A percentile compares a stretch with the other conserved stretches of the same genome.
Conservation (phyloP, 2,113 vertebrate species). For the Clupea harengus region DNA sequence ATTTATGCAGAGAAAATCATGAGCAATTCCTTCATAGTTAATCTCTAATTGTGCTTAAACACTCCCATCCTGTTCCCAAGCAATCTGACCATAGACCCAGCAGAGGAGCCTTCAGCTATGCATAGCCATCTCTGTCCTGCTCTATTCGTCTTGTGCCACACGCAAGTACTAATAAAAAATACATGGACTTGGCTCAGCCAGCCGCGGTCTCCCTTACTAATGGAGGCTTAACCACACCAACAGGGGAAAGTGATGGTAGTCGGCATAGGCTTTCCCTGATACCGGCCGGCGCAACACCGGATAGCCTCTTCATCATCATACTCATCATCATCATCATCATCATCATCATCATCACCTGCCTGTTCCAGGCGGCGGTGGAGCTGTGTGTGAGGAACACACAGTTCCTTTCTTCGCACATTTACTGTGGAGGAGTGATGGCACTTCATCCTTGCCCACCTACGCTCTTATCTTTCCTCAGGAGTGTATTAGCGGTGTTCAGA, state of each 20-base stretch:
- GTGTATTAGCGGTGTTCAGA: too few relatives aligned
- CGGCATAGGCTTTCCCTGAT: conserved; percentile 16
- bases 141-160: conserved; percentile 14
- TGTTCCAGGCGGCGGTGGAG: not conserved
- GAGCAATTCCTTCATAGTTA: too few relatives aligned
- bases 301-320: not conserved
- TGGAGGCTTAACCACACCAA: conserved; percentile 38
- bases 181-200: conserved; percentile 36
- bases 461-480: not conserved
- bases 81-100: not conserved
- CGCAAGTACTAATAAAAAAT: conserved; percentile 43
- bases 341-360: not conserved
- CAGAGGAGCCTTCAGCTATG: not conserved
- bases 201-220: conserved; percentile 28
- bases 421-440: not conserved
- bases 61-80: not conserved
- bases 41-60: too few relatives aligned
- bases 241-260: conserved; percentile 36
- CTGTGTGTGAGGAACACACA: not conserved
- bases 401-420: not conserved
- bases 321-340: not conserved
- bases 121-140: not conserved
- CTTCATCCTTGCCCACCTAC: not conserved
- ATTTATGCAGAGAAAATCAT: too few relatives aligned
- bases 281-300: not conserved